Conservation (phyloP, 2,797 vertebrate genomes). For the Macroramphosus scolopax region DNA sequence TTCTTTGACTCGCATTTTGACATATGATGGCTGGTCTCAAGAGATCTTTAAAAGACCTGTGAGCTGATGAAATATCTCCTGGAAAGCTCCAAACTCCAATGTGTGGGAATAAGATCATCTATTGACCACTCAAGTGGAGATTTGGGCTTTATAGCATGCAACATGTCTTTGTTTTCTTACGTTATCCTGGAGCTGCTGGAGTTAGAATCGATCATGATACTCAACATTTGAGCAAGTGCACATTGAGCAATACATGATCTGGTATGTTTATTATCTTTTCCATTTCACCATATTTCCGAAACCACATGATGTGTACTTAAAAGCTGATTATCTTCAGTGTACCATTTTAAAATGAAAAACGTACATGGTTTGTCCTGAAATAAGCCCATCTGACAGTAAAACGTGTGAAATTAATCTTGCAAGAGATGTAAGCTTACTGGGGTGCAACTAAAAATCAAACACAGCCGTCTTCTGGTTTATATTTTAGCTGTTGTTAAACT, state of each 20-base stretch:
- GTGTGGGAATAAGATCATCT: slow-evolving; percentile 71
- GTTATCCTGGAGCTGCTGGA: slow-evolving; percentile 14
- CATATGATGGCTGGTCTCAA: slow-evolving; percentile 76
- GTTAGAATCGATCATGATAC: slow-evolving; percentile 23
- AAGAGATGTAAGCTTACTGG: slow-evolving; percentile 38
- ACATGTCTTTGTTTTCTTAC: slow-evolving; percentile 31
- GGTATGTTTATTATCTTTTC: slow-evolving; percentile 22
- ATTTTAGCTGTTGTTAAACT: slow-evolving; percentile 74
- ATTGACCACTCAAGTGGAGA: slow-evolving; percentile 47
- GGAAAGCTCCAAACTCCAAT: slow-evolving; percentile 47
- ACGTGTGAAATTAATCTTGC: slow-evolving; percentile 53
- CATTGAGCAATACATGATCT: slow-evolving; percentile 3
- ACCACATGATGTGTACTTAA: slow-evolving; percentile 7
- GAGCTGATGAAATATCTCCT: slow-evolving; percentile 74
- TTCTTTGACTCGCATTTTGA: slow-evolving; percentile 77
- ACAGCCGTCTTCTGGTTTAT: slow-evolving; percentile 62
- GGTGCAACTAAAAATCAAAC: slow-evolving; percentile 57
- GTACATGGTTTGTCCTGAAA: slow-evolving; percentile 21
- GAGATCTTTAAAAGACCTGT: slow-evolving; percentile 74
- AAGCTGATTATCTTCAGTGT: slow-evolving; percentile 7
- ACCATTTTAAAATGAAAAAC: too few relatives aligned
- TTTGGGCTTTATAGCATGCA: slow-evolving; percentile 39
- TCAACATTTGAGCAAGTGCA: slow-evolving; percentile 19
- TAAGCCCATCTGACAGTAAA: slow-evolving; percentile 19
- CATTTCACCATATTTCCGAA: slow-evolving; percentile 9